Evolutionary conservation across 2,888 invertebrate genomes (phyloP), one percentile per base, ranked within the genome.

Genomic region (Panorpa germanica): DNA sequence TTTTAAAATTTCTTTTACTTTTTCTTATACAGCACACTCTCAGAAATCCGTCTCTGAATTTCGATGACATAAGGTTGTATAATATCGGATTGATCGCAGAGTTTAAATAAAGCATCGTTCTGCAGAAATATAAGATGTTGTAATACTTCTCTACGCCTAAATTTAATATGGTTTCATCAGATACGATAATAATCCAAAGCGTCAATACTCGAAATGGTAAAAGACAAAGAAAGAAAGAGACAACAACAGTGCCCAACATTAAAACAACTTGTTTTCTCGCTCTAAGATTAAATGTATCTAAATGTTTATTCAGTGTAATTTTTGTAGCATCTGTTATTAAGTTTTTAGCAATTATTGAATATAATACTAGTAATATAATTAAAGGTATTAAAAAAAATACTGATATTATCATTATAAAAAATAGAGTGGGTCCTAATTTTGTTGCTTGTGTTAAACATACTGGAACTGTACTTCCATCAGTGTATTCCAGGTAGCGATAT

Each of bases 1-100:
- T 47, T 37, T 58, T 55, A 32, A 59, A 55, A 33, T 57, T 57
- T 22, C 54, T 48, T n/a, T 53, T 53, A 29, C 55, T 55, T 33
- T 55, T 59, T 33, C 59, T 60, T 39, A 65, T 59, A 23, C 67
- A 62, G 43, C 71, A 77, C 1, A 80, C 61, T 44, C 63, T 65
- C 32, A 72, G 59, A 43, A 83, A 83, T 1, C 81, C 82, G 32
- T 71, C 65, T 3, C 88, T 69, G 47, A 90, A 90, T 55, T 85
- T 86, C 3, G 83, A 81, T 23, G 83, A 85, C 77, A 88, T 83
- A 37, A 88, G 58, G 49, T 86, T 88, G 49, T 90, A 90, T n/a
- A 90, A 57, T 40, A 88, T 77, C 2, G 88, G 88, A 53, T 90
- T 88, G 39, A 85, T 68, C 22, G 85, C 86, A 4, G 86, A 86